Conservation (phyloP, 92 coral and sea anemone species). For the Bergia sp. region DNA sequence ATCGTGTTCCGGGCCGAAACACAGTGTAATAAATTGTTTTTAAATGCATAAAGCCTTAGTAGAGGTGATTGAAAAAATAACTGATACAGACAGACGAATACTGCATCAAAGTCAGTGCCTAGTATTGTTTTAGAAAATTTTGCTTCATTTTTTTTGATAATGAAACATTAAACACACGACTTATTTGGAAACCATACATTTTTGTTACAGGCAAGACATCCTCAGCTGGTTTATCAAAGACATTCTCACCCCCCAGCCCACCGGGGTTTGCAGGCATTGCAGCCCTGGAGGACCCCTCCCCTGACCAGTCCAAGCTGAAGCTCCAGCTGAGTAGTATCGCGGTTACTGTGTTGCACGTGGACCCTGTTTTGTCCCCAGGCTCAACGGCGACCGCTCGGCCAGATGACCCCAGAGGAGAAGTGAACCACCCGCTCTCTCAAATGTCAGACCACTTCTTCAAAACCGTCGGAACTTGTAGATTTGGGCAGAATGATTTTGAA, state of each 20-base stretch:
- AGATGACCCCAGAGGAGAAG: conserved; percentile 36
- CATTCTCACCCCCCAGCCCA: conserved; percentile 68
- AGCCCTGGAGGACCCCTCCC: conserved; percentile 87
- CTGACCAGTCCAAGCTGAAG: conserved; percentile 68
- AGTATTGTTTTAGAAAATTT: background rate
- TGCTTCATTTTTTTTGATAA: too few relatives aligned
- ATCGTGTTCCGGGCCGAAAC: too few relatives aligned
- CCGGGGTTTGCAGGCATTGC: conserved; percentile 93
- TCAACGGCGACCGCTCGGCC: conserved; percentile 50
- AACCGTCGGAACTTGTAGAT: conserved; percentile 83
- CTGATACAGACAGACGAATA: too few relatives aligned
- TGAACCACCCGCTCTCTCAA: conserved; percentile 78
- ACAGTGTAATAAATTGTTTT: too few relatives aligned
- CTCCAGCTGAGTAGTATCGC: conserved; percentile 84
- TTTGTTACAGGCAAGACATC: conserved; percentile 52
- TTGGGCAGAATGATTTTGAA: conserved; percentile 97
- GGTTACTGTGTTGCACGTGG: conserved; percentile 86
- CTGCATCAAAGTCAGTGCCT: too few relatives aligned
- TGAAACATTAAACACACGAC: background rate
- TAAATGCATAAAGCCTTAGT: too few relatives aligned
- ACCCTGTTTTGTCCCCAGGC: conserved; percentile 76
- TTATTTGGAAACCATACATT: background rate
- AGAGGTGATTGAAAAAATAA: too few relatives aligned
- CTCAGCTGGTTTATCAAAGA: conserved; percentile 50
- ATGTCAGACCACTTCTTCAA: conserved; percentile 90